phyloP scores from a whole-genome alignment of 2,113 vertebrate genomes.

The Xenotilapia flavipinnis region DNA sequence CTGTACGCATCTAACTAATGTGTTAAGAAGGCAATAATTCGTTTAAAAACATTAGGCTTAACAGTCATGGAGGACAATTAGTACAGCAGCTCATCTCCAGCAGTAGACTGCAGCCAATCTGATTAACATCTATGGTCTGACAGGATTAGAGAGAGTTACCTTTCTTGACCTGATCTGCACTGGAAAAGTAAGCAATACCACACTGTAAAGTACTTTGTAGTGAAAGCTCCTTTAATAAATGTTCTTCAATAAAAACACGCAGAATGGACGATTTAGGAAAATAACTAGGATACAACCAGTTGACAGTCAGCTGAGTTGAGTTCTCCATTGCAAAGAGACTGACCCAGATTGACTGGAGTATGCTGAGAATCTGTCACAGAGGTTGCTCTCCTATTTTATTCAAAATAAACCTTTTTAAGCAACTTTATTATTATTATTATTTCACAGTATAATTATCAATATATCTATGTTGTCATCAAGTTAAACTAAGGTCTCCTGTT shows the following conservation, averaged over 20 bases:
- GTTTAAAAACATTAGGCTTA: background rate
- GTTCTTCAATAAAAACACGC: background rate
- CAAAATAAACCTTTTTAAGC: background rate
- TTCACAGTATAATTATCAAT: background rate
- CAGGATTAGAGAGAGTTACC: background rate
- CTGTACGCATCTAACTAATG: background rate
- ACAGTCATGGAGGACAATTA: background rate
- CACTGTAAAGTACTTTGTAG: background rate
- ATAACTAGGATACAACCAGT: background rate
- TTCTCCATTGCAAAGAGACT: background rate
- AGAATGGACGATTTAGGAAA: background rate
- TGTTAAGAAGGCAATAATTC: background rate
- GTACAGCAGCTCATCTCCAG: background rate
- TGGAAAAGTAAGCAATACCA: background rate
- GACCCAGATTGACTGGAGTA: background rate
- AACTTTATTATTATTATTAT: background rate
- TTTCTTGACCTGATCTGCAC: background rate
- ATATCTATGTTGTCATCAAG: background rate
- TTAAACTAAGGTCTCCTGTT: background rate
- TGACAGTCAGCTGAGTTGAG: background rate
- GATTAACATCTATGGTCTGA: slow-evolving; percentile 18
- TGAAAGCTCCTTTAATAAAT: background rate
- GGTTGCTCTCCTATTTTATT: background rate
- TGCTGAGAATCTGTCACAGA: background rate
- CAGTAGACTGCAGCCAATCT: background rate